phyloP scores from a whole-genome alignment of 2,113 vertebrate genomes.

The Diphyllodes magnificus region DNA sequence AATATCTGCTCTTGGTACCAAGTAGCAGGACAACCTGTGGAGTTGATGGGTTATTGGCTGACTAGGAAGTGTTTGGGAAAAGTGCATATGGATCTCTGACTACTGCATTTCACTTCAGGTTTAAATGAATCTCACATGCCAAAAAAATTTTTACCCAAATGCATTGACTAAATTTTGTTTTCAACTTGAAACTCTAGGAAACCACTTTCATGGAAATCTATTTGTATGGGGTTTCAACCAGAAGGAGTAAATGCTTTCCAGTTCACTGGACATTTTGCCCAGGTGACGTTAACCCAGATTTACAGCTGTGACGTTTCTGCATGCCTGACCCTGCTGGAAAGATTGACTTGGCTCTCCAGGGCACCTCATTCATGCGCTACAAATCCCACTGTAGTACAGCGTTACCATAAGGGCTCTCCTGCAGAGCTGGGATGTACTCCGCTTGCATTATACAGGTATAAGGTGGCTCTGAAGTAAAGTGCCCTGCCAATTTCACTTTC shows the following conservation, averaged over 20 bases:
- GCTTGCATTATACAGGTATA: neutral
- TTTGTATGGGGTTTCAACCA: constrained; percentile 9
- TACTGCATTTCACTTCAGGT: neutral
- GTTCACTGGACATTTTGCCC: neutral
- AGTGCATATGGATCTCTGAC: neutral
- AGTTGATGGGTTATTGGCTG: neutral
- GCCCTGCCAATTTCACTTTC: neutral
- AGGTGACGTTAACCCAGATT: constrained; percentile 11
- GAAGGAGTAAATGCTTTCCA: constrained; percentile 38
- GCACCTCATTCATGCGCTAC: neutral
- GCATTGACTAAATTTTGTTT: neutral
- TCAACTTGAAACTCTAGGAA: constrained; percentile 13
- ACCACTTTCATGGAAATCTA: constrained; percentile 16
- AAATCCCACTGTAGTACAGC: neutral
- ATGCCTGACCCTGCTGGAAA: neutral
- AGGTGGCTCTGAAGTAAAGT: neutral
- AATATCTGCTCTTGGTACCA: neutral
- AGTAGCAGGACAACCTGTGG: neutral
- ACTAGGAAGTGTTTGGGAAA: neutral
- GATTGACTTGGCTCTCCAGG: neutral
- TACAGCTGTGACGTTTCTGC: constrained; percentile 23
- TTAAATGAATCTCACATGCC: neutral
- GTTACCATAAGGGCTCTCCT: neutral
- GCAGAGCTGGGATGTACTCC: neutral
- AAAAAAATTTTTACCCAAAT: neutral